Conservation (phyloP, 2,888 invertebrate genomes). For the Zygothrica quintamaculata region DNA sequence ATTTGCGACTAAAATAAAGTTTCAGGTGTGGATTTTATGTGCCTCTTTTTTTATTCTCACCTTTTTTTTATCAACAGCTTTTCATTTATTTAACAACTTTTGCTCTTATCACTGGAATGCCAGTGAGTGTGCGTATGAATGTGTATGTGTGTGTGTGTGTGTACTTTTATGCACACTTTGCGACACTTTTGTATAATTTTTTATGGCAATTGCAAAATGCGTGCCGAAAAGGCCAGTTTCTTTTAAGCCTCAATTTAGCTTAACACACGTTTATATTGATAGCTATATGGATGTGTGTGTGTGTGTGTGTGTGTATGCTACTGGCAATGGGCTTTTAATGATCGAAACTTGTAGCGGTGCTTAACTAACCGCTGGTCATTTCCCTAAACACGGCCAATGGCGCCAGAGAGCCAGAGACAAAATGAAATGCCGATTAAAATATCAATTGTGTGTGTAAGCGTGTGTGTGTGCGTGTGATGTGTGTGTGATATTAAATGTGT, state of each 20-base stretch:
- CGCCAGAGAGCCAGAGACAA: constrained; percentile 65
- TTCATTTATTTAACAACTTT: constrained; percentile 43
- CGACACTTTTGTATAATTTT: constrained; percentile 60
- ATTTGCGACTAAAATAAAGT: background rate
- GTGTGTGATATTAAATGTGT: too few relatives aligned
- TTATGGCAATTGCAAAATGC: constrained; percentile 71
- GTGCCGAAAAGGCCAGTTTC: constrained; percentile 56
- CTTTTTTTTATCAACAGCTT: constrained; percentile 33
- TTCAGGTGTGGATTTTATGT: constrained; percentile 14
- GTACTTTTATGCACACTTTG: constrained; percentile 52
- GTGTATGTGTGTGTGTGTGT: constrained; percentile 34
- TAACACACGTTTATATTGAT: constrained; percentile 54
- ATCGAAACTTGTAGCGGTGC: constrained; percentile 21
- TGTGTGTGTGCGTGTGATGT: constrained; percentile 13
- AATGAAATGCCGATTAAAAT: constrained; percentile 76
- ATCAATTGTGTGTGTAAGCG: constrained; percentile 50
- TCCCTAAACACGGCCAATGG: constrained; percentile 64
- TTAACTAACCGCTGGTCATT: constrained; percentile 45
- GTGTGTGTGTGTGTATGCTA: too few relatives aligned
- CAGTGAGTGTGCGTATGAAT: constrained; percentile 16
- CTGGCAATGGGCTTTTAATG: constrained; percentile 51
- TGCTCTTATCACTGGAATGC: background rate
- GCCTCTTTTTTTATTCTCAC: too few relatives aligned
- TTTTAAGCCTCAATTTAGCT: constrained; percentile 41
- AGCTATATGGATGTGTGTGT: constrained; percentile 16